phyloP scores from a whole-genome alignment of 2,113 vertebrate species.

The Cacatua alba region DNA sequence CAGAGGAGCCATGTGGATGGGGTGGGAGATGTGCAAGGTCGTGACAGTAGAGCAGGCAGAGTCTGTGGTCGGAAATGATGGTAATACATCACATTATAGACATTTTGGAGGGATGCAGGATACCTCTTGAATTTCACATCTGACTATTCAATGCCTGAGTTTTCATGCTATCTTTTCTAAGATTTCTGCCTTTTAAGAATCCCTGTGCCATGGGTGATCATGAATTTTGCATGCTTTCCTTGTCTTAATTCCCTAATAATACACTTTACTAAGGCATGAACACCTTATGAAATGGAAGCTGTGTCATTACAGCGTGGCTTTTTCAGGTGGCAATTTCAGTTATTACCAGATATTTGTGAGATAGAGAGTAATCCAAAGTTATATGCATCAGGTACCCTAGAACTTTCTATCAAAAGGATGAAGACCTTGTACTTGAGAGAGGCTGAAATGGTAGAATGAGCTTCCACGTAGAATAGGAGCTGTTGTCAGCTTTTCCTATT shows the following conservation, averaged over 20 bases:
- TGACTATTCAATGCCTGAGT: neutral
- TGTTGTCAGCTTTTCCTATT: neutral
- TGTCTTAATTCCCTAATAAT: neutral
- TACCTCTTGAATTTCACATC: neutral
- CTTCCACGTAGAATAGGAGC: neutral
- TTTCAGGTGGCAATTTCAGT: neutral
- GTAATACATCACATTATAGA: neutral
- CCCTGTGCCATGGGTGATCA: neutral
- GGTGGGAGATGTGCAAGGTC: neutral
- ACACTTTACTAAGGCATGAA: neutral
- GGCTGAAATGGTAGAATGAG: neutral
- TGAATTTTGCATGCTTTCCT: neutral
- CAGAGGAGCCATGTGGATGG: neutral
- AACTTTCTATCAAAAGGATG: neutral
- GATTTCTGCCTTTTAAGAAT: neutral
- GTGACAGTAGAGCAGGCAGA: fast-evolving
- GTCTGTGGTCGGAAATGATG: neutral
- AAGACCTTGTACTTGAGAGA: neutral
- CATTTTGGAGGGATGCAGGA: neutral
- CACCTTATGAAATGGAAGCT: neutral
- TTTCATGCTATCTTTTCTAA: neutral
- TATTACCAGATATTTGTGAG: neutral
- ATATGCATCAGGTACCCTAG: neutral
- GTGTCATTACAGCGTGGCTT: neutral
- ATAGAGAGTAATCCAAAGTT: neutral